Evolutionary conservation across 2,797 vertebrate genomes (phyloP).

Genomic region (Erpetoichthys calabaricus): DNA sequence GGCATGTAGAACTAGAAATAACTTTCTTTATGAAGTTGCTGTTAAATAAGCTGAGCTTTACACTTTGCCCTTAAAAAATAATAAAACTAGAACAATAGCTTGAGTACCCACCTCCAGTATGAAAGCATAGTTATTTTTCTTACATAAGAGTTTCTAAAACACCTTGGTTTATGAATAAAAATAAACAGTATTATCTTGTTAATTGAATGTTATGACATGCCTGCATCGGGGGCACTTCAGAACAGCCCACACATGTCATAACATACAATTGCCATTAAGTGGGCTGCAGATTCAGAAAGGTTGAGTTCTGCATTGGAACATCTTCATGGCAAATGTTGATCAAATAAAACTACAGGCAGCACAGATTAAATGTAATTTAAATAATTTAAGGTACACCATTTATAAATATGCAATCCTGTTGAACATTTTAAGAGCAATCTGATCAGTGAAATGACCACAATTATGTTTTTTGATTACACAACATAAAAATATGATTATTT

Average conservation of each 20-base stretch:
- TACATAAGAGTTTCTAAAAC: constrained; percentile 6
- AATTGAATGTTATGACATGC: constrained; percentile 2
- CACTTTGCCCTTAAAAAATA: too few relatives aligned
- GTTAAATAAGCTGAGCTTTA: too few relatives aligned
- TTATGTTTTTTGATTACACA: too few relatives aligned
- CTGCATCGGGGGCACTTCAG: constrained; percentile 6
- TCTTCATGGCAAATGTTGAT: constrained; percentile 3
- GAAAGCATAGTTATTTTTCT: constrained; percentile 1
- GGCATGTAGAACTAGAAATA: too few relatives aligned
- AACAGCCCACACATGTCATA: constrained; percentile 6
- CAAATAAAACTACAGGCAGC: constrained; percentile 3
- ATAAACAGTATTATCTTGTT: constrained; percentile 4
- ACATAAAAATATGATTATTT: too few relatives aligned
- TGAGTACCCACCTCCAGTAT: not conserved
- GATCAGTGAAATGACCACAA: too few relatives aligned
- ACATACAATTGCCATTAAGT: constrained; percentile 12
- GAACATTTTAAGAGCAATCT: too few relatives aligned
- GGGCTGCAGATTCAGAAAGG: constrained; percentile 10
- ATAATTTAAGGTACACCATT: constrained; percentile 1
- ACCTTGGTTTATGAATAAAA: constrained; percentile 8
- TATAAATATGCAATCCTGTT: not conserved
- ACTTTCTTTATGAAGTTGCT: too few relatives aligned
- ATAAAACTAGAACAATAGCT: too few relatives aligned
- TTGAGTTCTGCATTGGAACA: constrained; percentile 1
- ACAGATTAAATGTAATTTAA: constrained; percentile 2